Percentiles rank a stretch among this genome's conserved stretches.
Conservation (phyloP, 2,113 vertebrate genomes). For the Phocoena sinus region DNA sequence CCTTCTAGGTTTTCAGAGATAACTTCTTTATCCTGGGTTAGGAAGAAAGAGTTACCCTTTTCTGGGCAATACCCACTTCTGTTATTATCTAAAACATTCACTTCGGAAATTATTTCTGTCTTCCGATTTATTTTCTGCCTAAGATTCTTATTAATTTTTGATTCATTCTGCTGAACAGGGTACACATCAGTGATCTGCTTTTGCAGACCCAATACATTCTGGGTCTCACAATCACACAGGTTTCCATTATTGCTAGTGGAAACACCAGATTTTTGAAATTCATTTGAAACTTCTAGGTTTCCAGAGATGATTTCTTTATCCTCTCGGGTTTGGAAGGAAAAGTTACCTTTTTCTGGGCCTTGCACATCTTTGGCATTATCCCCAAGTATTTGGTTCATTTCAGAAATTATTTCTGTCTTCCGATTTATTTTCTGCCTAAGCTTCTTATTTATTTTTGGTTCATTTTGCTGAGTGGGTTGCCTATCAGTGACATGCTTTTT, state of each 20-base stretch:
- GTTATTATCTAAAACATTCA: background rate
- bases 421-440: constrained; percentile 39
- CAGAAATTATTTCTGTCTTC: constrained; percentile 64
- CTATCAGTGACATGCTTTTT: constrained; percentile 24
- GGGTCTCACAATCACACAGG: background rate
- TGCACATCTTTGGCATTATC: background rate
- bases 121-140: constrained; percentile 52
- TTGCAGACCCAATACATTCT: constrained; percentile 19
- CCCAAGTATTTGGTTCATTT: constrained; percentile 27
- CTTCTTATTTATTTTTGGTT: constrained; percentile 44
- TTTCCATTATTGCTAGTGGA: background rate
- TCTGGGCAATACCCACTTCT: background rate
- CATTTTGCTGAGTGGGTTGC: constrained; percentile 32
- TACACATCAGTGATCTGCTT: background rate
- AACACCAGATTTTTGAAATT: constrained; percentile 17
- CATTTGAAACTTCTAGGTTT: background rate
- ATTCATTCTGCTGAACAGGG: constrained; percentile 41
- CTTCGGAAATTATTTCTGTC: constrained; percentile 59
- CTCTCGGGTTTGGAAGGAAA: background rate
- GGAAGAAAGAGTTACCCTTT: constrained; percentile 2
- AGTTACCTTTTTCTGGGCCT: background rate
- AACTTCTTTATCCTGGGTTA: constrained; percentile 22
- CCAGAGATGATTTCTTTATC: constrained; percentile 11
- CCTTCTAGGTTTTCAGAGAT: background rate
- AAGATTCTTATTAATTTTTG: constrained; percentile 22